phyloP scores from a whole-genome alignment of 2,797 vertebrate genomes.

The Anableps anableps region DNA sequence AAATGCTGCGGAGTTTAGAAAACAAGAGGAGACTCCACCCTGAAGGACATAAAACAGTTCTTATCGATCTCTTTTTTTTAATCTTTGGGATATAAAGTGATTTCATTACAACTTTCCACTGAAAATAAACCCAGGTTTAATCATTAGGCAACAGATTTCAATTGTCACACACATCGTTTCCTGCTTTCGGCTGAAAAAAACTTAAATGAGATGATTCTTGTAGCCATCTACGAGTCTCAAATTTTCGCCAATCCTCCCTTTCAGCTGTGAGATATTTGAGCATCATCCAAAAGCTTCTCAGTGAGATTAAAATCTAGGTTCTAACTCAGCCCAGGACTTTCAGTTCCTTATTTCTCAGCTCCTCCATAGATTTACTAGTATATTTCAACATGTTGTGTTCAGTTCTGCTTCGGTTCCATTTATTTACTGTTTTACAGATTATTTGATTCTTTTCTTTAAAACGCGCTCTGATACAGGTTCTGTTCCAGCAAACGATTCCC shows the following conservation, averaged over 20 bases:
- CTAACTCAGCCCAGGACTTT: not conserved
- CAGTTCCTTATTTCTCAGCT: not conserved
- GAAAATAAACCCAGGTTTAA: not conserved
- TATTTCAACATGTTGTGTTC: not conserved
- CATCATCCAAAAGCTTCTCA: not conserved
- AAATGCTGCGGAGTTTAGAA: slow-evolving; percentile 1
- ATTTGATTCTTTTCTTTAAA: not conserved
- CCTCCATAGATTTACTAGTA: not conserved
- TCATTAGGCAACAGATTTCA: not conserved
- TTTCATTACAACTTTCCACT: not conserved
- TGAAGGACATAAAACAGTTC: not conserved
- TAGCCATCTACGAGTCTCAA: not conserved
- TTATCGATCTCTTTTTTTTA: not conserved
- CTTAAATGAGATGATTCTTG: not conserved
- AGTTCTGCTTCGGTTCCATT: not conserved
- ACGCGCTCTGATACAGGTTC: not conserved
- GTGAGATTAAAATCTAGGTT: not conserved
- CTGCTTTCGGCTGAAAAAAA: not conserved
- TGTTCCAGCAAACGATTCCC: not conserved
- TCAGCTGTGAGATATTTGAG: not conserved
- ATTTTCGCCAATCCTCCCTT: not conserved
- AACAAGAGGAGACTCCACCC: not conserved
- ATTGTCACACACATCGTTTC: not conserved
- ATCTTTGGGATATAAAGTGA: not conserved
- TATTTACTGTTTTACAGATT: not conserved